phyloP scores from a whole-genome alignment of 2,888 invertebrate genomes.

The Mythimna albipuncta region DNA sequence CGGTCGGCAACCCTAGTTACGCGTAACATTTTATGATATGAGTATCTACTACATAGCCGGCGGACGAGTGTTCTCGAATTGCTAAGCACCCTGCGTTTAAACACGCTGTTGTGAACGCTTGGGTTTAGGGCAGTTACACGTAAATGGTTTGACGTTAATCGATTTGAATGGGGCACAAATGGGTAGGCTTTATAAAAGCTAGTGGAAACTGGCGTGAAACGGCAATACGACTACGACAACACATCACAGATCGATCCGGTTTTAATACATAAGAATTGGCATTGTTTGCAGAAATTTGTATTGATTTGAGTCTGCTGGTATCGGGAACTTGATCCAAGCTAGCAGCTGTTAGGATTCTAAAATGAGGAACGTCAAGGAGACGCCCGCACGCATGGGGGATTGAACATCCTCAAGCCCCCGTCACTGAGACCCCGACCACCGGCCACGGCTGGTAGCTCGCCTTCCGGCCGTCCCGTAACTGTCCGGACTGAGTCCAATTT shows the following conservation, averaged over 20 bases:
- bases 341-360: too few species aligned
- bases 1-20: background rate
- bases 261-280: background rate
- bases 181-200: background rate
- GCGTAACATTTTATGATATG: conserved; percentile 59
- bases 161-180: background rate
- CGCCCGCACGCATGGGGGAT: too few species aligned
- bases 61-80: conserved; percentile 42
- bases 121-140: background rate
- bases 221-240: background rate
- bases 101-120: conserved; percentile 46
- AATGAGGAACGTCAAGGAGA: too few species aligned
- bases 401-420: too few species aligned
- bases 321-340: too few species aligned
- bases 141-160: conserved; percentile 8
- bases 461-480: too few species aligned
- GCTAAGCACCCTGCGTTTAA: conserved; percentile 52
- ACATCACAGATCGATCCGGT: background rate
- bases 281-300: too few species aligned
- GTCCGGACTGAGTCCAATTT: too few species aligned
- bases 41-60: conserved; percentile 6
- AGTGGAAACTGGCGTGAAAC: background rate
- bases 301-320: too few species aligned
- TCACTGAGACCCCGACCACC: too few species aligned
- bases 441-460: too few species aligned